A percentile compares a stretch with the other conserved stretches of the same genome.
Conservation (phyloP, 2,113 vertebrate genomes). For the Thomomys bottae region DNA sequence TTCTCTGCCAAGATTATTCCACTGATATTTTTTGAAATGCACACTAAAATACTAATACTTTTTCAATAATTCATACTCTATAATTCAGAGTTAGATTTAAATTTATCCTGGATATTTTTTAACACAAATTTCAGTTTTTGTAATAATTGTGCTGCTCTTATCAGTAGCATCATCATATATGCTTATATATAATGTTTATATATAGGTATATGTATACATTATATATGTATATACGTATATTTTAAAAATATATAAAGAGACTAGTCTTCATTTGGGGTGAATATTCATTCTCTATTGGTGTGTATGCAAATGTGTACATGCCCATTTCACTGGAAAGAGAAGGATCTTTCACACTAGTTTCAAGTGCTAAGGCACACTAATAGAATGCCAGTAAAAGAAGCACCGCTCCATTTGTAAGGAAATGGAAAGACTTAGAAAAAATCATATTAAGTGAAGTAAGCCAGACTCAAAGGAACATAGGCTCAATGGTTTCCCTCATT, state of each 20-base stretch:
- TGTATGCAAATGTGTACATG: too few relatives aligned
- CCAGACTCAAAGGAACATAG: too few relatives aligned
- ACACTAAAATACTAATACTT: constrained; percentile 14
- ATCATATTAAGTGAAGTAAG: too few relatives aligned
- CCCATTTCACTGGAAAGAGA: neutral
- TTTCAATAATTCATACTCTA: constrained; percentile 36
- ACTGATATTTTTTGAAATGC: neutral
- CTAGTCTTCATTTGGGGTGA: neutral
- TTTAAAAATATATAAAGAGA: neutral
- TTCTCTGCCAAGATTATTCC: neutral
- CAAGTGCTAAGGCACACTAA: neutral
- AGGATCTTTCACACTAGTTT: neutral
- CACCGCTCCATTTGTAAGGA: too few relatives aligned
- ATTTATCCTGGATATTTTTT: too few relatives aligned
- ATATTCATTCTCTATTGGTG: neutral
- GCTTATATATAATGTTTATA: neutral
- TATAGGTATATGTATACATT: neutral
- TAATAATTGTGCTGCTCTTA: neutral
- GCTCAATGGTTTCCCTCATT: too few relatives aligned
- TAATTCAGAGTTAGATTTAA: constrained; percentile 38
- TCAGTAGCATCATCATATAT: neutral
- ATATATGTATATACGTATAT: neutral
- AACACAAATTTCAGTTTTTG: neutral
- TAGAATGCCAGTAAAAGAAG: neutral
- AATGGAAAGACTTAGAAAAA: too few relatives aligned